These are phyloP conservation scores for Bombus difficillimus DNA, from an alignment of 1,140 invertebrate genomes.

Conservation along the genomic window DNA sequence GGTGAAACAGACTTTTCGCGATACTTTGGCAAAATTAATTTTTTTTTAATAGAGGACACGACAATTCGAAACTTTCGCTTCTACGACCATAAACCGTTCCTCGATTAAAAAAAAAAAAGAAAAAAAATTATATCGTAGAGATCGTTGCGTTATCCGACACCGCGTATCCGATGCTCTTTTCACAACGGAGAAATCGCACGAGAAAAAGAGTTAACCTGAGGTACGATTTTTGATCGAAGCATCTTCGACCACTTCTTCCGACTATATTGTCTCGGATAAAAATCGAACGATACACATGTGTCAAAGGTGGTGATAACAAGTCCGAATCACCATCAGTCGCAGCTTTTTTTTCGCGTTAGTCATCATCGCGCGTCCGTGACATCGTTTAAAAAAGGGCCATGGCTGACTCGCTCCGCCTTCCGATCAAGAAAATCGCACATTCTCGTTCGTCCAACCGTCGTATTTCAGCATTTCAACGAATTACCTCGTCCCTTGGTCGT, in stretches of 20 bases:
- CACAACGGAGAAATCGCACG: too few species aligned
- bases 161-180: too few species aligned
- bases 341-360: background rate
- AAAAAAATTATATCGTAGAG: too few species aligned
- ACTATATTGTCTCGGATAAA: background rate
- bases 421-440: background rate
- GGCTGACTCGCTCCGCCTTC: background rate
- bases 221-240: too few species aligned
- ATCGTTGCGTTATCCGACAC: too few species aligned
- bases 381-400: slow-evolving; percentile 7
- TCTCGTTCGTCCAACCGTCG: background rate
- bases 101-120: too few species aligned
- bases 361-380: background rate
- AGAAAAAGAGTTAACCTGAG: too few species aligned
- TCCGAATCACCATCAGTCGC: background rate
- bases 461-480: background rate
- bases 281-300: background rate
- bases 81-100: background rate
- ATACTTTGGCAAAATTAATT: too few species aligned
- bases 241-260: fast-evolving
- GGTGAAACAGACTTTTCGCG: too few species aligned
- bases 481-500: background rate
- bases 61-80: background rate
- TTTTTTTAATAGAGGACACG: background rate
- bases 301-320: slow-evolving; percentile 2